Evolutionary conservation across 2,888 invertebrate genomes (phyloP).

Genomic region (Harpalus rubripes): DNA sequence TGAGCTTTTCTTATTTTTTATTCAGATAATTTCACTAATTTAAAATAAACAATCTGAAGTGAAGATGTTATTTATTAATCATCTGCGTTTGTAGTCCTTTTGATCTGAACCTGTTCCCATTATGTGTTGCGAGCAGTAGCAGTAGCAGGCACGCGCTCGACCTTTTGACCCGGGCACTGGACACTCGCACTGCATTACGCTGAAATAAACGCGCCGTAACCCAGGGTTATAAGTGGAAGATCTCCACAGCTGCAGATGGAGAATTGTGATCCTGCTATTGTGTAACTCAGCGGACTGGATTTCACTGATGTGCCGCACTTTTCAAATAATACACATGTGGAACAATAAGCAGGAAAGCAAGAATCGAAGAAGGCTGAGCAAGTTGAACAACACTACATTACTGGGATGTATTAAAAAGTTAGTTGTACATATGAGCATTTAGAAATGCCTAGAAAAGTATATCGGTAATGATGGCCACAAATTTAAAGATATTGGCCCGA

Average conservation of each 20-base stretch:
- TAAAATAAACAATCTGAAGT: neutral
- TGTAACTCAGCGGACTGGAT: neutral
- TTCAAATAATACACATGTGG: neutral
- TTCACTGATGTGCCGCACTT: neutral
- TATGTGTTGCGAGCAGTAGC: slow-evolving; percentile 10
- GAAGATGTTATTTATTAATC: slow-evolving; percentile 1
- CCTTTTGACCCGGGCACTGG: slow-evolving; percentile 45
- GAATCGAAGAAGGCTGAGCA: neutral
- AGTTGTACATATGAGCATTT: no score
- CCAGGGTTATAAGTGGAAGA: slow-evolving; percentile 13
- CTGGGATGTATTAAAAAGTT: no score
- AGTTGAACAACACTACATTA: no score
- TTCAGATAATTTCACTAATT: neutral
- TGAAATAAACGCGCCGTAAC: slow-evolving; percentile 35
- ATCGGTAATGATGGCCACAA: no score
- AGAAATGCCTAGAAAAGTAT: no score
- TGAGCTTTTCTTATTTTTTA: neutral
- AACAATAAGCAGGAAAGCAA: neutral
- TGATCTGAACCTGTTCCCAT: slow-evolving; percentile 16
- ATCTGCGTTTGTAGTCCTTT: neutral
- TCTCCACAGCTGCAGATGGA: slow-evolving; percentile 12
- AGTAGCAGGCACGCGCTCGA: slow-evolving; percentile 22
- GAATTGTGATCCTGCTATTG: slow-evolving; percentile 1
- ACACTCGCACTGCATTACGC: slow-evolving; percentile 33
- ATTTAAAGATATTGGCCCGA: no score